These are phyloP conservation scores for Aplysia californica DNA, from an alignment of 1,140 invertebrate species.

Conservation along the genomic window DNA sequence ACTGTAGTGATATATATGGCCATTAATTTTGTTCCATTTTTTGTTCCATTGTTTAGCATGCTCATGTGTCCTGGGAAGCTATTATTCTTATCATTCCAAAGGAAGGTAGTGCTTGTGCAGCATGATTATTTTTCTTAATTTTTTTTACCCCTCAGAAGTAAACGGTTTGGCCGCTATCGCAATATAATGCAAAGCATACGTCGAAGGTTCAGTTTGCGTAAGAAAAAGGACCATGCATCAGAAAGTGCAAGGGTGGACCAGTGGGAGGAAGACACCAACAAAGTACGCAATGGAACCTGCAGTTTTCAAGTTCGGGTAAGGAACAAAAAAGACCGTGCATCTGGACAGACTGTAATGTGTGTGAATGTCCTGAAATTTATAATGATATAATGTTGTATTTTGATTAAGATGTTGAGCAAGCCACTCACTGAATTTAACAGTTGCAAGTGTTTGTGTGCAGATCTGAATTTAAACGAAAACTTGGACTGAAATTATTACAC, in stretches of 20 bases:
- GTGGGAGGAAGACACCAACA: conserved; percentile 97
- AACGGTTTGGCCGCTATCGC: conserved; percentile 33
- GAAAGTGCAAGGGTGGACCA: conserved; percentile 96
- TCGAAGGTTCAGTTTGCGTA: conserved; percentile 65
- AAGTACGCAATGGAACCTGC: conserved; percentile 94
- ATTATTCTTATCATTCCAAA: no score
- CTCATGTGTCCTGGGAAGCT: no score
- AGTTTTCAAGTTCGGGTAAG: conserved; percentile 94
- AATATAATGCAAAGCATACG: conserved; percentile 65
- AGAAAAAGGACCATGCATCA: conserved; percentile 64
- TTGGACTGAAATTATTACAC: no score
- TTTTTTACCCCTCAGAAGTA: conserved; percentile 30
- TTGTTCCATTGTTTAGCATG: no score
- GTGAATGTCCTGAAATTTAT: not conserved
- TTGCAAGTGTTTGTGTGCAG: not conserved
- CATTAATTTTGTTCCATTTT: no score
- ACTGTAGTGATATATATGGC: no score
- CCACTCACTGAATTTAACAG: not conserved
- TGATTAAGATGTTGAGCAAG: not conserved
- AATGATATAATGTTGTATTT: not conserved
- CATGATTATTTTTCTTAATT: not conserved
- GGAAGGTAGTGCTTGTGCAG: no score
- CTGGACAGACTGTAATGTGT: not conserved
- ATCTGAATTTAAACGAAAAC: no score
- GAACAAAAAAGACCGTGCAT: not conserved